Percentiles rank a stretch among this genome's conserved stretches.
Conservation (phyloP, 2,888 invertebrate species). For the Troilus luridus region DNA sequence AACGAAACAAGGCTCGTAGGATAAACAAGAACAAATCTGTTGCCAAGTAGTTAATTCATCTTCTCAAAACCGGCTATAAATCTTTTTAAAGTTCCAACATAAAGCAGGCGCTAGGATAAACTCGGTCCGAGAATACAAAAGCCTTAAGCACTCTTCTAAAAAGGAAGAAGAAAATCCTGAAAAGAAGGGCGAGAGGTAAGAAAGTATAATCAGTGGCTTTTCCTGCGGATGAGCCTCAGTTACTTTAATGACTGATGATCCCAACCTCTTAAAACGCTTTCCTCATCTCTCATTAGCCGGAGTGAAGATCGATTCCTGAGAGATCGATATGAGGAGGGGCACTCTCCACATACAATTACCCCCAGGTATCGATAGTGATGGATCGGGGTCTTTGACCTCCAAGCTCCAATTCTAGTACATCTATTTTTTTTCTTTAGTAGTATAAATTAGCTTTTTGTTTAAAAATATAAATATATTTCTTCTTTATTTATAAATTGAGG, state of each 20-base stretch:
- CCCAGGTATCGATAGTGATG: neutral
- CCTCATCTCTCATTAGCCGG: constrained; percentile 31
- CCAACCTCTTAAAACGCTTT: constrained; percentile 38
- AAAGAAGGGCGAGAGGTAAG: neutral
- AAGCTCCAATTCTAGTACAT: too few relatives aligned
- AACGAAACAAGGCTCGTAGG: neutral
- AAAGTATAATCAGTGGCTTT: constrained; percentile 38
- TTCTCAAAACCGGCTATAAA: constrained; percentile 1
- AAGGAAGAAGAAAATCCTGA: neutral
- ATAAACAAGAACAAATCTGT: neutral
- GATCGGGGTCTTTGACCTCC: neutral
- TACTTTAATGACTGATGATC: constrained; percentile 45
- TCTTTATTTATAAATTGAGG: too few relatives aligned
- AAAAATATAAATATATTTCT: too few relatives aligned
- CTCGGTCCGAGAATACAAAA: neutral
- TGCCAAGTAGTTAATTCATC: constrained; percentile 1
- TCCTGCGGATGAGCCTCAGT: constrained; percentile 36
- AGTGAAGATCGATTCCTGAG: neutral
- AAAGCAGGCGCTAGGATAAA: constrained; percentile 2
- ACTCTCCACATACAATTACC: neutral
- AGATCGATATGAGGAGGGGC: neutral
- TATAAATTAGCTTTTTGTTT: too few relatives aligned
- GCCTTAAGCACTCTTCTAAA: neutral
- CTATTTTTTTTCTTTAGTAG: too few relatives aligned
- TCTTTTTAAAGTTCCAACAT: constrained; percentile 10